phyloP scores from a whole-genome alignment of 2,888 invertebrate species.

The Limenitis camilla region DNA sequence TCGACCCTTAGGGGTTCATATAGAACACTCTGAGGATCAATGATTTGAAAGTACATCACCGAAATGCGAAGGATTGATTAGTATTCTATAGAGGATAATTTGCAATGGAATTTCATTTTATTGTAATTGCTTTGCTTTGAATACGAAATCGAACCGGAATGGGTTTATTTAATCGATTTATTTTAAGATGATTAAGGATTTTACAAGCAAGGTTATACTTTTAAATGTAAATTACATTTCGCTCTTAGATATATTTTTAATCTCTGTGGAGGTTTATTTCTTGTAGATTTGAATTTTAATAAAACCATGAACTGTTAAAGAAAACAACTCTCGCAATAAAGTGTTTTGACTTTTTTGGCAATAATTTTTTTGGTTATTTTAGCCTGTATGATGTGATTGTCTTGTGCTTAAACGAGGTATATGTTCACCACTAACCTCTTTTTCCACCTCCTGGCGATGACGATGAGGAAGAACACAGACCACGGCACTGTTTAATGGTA shows the following conservation, averaged over 20 bases:
- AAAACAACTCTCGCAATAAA: too few species aligned
- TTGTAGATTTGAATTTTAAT: too few species aligned
- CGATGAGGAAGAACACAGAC: too few species aligned
- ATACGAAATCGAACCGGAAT: conserved; percentile 8
- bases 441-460: too few species aligned
- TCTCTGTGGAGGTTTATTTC: background rate
- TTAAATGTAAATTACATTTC: background rate
- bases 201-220: background rate
- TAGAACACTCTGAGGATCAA: conserved; percentile 24
- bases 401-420: too few species aligned
- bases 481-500: too few species aligned
- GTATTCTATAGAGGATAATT: conserved; percentile 2
- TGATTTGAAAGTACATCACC: conserved; percentile 38
- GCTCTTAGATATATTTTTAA: background rate
- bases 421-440: too few species aligned
- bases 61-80: conserved; percentile 9
- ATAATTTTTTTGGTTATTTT: too few species aligned
- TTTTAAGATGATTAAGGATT: background rate
- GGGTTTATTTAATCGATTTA: conserved; percentile 8
- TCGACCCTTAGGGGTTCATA: too few species aligned
- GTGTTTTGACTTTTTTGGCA: too few species aligned
- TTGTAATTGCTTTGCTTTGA: conserved; percentile 9
- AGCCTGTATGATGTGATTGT: too few species aligned
- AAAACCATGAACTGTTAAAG: too few species aligned
- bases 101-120: conserved; percentile 15